Percentiles rank a stretch among this genome's conserved stretches.
Evolutionary conservation across 2,888 invertebrate species (phyloP).

Genomic region (Acrocera orbiculus): DNA sequence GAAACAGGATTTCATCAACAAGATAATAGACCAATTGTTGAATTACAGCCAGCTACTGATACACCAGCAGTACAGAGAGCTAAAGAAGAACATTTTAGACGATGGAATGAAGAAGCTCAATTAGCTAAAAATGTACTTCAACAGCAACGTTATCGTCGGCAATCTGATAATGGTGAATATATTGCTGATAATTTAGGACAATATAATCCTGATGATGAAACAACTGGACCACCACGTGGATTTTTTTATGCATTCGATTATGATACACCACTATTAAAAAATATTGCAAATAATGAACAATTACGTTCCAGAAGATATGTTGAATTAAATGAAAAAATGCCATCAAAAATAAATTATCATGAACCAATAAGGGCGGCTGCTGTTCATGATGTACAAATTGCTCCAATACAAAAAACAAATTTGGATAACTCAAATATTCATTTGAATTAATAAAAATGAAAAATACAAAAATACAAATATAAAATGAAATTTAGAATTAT

Average conservation of each 20-base stretch:
- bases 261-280: slow-evolving; percentile 38
- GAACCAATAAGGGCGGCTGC: no score
- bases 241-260: slow-evolving; percentile 57
- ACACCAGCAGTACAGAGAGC: slow-evolving; percentile 52
- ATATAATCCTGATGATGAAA: slow-evolving; percentile 27
- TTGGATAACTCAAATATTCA: no score
- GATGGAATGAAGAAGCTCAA: slow-evolving; percentile 49
- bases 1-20: slow-evolving; percentile 61
- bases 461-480: no score
- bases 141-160: slow-evolving; percentile 10
- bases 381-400: no score
- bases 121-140: slow-evolving; percentile 22
- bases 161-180: slow-evolving; percentile 10
- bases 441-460: no score
- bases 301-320: no score
- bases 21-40: slow-evolving; percentile 49
- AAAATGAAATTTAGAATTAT: no score
- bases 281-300: no score
- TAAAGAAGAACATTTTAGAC: slow-evolving; percentile 46
- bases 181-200: slow-evolving; percentile 5
- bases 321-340: no score
- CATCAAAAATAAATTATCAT: no score
- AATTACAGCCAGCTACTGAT: slow-evolving; percentile 44
- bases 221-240: slow-evolving; percentile 42
- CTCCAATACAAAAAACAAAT: no score